Evolutionary conservation across 2,113 vertebrate genomes (phyloP), one percentile per base, ranked within the genome.

Genomic region (Bothrops jararaca): DNA sequence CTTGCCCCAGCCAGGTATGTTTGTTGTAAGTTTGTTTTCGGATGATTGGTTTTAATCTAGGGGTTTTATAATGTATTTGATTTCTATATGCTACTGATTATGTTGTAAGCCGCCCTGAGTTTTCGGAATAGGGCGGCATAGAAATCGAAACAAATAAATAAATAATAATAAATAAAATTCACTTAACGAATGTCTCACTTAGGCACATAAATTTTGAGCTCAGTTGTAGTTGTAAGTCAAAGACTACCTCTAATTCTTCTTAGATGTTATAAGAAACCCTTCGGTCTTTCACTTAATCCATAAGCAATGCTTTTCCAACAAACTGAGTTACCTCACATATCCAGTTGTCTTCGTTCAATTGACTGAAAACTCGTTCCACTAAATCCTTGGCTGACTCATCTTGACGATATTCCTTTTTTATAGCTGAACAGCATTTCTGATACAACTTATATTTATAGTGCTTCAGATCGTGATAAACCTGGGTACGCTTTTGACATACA

Each of bases 371-470:
- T 91, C 96, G 96, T 42, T 97, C 95, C 0, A 98, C 98, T 29
- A 96, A 97, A 91, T 98, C 98, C 96, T 98, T 98, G 90, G 98
- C 98, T 9, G 98, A 93, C 74, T 98, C 98, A 69, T 98, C 95
- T n/a, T 95, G 45, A 89, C 60, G 56, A 54, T 91, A 92, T 34
- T 97, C 95, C 24, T 42, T 34, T 74, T 95, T 48, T 0, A 97
- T 94, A 74, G 97, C 1, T 0, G 94, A 96, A 90, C 95, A 96
- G 93, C 98, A 98, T 34, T 95, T 91, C 94, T 97, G 74, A 69
- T 98, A 98, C 13, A 99, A 94, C 91, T 98, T 97, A 95, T 98
- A 98, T 94, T 98, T 98, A 96, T 98, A 98, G 94, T 99, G 98
- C 93, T 98, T 98, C 91, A 98, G 95, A 9, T 96, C 94, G 87